These are phyloP conservation scores for Metallyticus violacea DNA, from an alignment of 2,888 invertebrate species.

Conservation along the genomic window DNA sequence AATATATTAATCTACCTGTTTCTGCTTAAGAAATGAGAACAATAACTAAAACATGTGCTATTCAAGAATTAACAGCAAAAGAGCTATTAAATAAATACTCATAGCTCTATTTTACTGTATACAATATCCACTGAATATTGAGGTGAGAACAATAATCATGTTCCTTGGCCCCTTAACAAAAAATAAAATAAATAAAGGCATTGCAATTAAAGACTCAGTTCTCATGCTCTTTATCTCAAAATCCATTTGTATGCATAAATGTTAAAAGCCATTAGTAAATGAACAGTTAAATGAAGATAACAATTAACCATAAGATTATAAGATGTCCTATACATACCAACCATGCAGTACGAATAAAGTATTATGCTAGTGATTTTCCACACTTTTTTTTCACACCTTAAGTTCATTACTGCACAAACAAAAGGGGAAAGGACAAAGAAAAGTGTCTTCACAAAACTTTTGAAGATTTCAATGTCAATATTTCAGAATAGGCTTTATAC, in stretches of 20 bases:
- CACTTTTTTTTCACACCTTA: neutral
- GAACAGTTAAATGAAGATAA: constrained; percentile 7
- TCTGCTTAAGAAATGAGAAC: neutral
- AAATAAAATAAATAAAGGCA: neutral
- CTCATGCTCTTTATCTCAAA: neutral
- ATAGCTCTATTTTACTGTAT: neutral
- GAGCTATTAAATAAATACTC: neutral
- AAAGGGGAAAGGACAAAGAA: neutral
- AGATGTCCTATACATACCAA: neutral
- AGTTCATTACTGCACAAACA: neutral
- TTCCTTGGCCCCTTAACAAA: neutral
- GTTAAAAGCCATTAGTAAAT: constrained; percentile 21
- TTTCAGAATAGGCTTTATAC: neutral
- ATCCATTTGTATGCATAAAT: neutral
- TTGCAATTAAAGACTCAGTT: neutral
- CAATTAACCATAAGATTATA: neutral
- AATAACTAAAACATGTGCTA: neutral
- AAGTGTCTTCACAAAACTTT: too few species aligned
- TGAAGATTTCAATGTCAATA: neutral
- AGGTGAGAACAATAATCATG: neutral
- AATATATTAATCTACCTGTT: neutral
- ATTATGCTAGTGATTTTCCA: neutral
- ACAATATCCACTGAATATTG: neutral
- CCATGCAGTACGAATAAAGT: neutral
- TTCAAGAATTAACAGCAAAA: neutral